Evolutionary conservation across 1,140 invertebrate genomes (phyloP).

Genomic region (Ectropis grisescens): DNA sequence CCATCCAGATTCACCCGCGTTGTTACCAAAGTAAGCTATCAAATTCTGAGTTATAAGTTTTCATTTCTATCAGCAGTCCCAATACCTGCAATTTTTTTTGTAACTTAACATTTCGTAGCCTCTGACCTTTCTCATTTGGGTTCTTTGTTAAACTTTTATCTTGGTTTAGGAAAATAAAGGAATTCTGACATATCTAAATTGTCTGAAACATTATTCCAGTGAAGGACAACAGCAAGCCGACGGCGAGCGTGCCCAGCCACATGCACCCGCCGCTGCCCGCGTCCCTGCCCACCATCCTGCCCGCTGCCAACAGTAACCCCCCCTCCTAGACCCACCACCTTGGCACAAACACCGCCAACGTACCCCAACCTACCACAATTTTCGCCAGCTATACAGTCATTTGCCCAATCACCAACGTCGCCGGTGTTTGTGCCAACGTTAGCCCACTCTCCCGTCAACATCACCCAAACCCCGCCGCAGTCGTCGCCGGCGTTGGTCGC

Average conservation of each 20-base stretch:
- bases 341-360: background rate
- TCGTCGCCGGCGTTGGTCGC: slow-evolving; percentile 23
- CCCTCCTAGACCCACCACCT: slow-evolving; percentile 4
- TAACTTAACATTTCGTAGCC: too few species aligned
- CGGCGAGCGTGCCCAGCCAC: slow-evolving; percentile 25
- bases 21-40: too few species aligned
- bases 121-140: too few species aligned
- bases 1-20: too few species aligned
- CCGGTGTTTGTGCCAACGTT: slow-evolving; percentile 17
- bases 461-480: slow-evolving; percentile 21
- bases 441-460: slow-evolving; percentile 25
- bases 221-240: slow-evolving; percentile 32
- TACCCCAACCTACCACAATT: slow-evolving; percentile 7
- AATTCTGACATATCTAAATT: too few species aligned
- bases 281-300: slow-evolving; percentile 33
- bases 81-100: too few species aligned
- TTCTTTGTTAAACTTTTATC: too few species aligned
- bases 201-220: slow-evolving; percentile 18
- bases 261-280: slow-evolving; percentile 33
- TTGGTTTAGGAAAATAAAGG: too few species aligned
- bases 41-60: too few species aligned
- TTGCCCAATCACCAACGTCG: slow-evolving; percentile 13
- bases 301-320: slow-evolving; percentile 20
- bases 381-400: slow-evolving; percentile 8
- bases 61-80: too few species aligned